A percentile compares a stretch with the other conserved stretches of the same genome.
Conservation (phyloP, 2,797 vertebrate species). For the Enteromius treurensis region DNA sequence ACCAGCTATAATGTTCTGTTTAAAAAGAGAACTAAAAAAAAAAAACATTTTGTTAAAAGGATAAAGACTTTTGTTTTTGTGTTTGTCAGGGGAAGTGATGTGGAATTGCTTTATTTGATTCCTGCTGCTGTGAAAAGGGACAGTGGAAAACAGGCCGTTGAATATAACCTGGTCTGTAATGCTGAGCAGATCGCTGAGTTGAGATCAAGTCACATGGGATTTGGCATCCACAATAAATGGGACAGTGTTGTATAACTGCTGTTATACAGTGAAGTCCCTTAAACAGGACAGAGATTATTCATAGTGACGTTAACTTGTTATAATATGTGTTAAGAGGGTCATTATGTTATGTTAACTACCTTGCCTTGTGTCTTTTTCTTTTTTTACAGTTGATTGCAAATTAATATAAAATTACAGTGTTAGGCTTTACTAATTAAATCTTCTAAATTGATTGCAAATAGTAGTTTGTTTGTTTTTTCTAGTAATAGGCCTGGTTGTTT, state of each 20-base stretch:
- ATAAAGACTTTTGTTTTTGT: neutral
- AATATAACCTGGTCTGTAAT: slow-evolving; percentile 42
- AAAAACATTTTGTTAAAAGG: neutral
- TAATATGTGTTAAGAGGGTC: neutral
- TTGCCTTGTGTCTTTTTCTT: neutral
- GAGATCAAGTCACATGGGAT: slow-evolving; percentile 60
- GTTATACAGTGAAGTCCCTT: slow-evolving; percentile 43
- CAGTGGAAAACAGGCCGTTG: slow-evolving; percentile 48
- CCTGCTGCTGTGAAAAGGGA: slow-evolving; percentile 62
- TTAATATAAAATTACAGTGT: neutral
- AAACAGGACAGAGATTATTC: slow-evolving; percentile 11
- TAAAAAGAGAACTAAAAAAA: neutral
- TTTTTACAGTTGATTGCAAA: too few species aligned
- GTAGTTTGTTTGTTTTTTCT: neutral
- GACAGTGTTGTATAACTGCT: slow-evolving; percentile 67
- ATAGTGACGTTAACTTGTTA: neutral
- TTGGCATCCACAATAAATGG: slow-evolving; percentile 55
- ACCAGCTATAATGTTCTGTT: neutral
- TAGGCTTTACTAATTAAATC: neutral
- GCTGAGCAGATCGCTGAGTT: slow-evolving; percentile 59
- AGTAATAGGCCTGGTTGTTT: neutral
- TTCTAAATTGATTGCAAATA: neutral
- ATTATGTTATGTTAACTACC: neutral
- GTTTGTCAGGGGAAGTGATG: neutral
- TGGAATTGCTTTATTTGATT: slow-evolving; percentile 59